Evolutionary conservation across 1,140 invertebrate species (phyloP).

Genomic region (Halictus rubicundus): DNA sequence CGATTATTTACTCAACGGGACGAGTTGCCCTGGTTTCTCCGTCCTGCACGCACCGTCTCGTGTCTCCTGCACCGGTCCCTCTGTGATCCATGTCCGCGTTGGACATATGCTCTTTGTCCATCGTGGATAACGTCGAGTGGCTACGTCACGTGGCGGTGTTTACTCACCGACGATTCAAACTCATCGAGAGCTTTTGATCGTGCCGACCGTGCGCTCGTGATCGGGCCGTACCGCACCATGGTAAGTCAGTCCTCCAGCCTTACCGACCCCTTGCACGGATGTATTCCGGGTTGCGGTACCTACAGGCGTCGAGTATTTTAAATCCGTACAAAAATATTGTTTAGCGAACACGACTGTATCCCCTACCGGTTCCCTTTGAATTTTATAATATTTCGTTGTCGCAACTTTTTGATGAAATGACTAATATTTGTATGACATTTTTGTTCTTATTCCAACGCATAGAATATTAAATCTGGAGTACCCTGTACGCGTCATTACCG

Average conservation of each 20-base stretch:
- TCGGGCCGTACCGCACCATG: slow-evolving; percentile 61
- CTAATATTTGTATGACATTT: too few relatives aligned
- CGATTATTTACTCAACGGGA: slow-evolving; percentile 79
- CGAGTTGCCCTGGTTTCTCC: slow-evolving; percentile 15
- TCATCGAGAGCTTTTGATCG: slow-evolving; percentile 31
- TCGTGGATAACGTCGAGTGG: slow-evolving; percentile 72
- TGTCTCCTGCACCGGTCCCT: neutral
- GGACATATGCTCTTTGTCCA: slow-evolving; percentile 13
- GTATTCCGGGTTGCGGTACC: neutral
- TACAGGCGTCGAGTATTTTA: neutral
- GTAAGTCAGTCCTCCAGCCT: slow-evolving; percentile 68
- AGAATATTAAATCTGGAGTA: too few relatives aligned
- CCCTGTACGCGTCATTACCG: too few relatives aligned
- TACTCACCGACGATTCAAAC: slow-evolving; percentile 66
- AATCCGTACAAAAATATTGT: neutral
- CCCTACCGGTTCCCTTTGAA: too few relatives aligned
- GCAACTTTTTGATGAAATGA: too few relatives aligned
- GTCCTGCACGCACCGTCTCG: neutral
- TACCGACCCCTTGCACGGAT: slow-evolving; percentile 48
- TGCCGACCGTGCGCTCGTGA: slow-evolving; percentile 51
- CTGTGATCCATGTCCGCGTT: neutral
- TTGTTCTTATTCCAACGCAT: too few relatives aligned
- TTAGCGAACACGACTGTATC: too few relatives aligned
- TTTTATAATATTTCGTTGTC: too few relatives aligned
- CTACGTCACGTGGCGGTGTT: slow-evolving; percentile 76